Base-by-base conservation (phyloP, 2,797 vertebrate genomes). In the Myripristis jacobus region DNA sequence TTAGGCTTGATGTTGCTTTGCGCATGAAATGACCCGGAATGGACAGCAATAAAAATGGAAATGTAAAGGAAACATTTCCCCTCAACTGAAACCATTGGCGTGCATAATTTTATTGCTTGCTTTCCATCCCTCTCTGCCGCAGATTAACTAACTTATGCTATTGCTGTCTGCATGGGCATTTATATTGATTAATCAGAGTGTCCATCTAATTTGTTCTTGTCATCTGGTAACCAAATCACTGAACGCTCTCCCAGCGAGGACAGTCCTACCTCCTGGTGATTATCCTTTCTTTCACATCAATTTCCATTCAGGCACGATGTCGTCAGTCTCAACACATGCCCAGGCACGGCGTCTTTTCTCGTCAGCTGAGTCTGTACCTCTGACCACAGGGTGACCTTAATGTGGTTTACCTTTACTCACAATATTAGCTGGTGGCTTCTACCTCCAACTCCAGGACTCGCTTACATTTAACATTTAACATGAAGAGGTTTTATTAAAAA, bases 41-140 rank as follows among this genome's bases (percentile, higher is more conserved):
- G 91, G 87, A 89, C 90, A 75, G 88, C 90, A 93, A 93, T 94
- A 91, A 92, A 94, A 92, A 93, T 92, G 88, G 75, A 93, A 93
- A 93, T 92, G 77, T 77, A 90, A 91, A 88, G 77, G 79, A 91
- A 94, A 87, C 80, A 81, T 88, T 85, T 22, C 41, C 51, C 68
- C 76, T 27, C 18, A 83, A 75, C 77, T 66, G 79, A 90, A 89
- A 88, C 79, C 81, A 86, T 78, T 54, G 38, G 73, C 81, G 80
- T 85, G 85, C 82, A 90, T 90, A 80, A 91, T 92, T 88, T 84
- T 86, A 89, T 83, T 84, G 88, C 77, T 43, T 57, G 71, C 80
- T 81, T 66, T 70, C 70, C 63, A 70, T 87, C 70, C 63, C 68
- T 79, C 76, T 52, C 53, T 70, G 66, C 63, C 68, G 86, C 77